Evolutionary conservation across 2,797 vertebrate species (phyloP).

Genomic region (Lepidocolaptes lacrymiger): DNA sequence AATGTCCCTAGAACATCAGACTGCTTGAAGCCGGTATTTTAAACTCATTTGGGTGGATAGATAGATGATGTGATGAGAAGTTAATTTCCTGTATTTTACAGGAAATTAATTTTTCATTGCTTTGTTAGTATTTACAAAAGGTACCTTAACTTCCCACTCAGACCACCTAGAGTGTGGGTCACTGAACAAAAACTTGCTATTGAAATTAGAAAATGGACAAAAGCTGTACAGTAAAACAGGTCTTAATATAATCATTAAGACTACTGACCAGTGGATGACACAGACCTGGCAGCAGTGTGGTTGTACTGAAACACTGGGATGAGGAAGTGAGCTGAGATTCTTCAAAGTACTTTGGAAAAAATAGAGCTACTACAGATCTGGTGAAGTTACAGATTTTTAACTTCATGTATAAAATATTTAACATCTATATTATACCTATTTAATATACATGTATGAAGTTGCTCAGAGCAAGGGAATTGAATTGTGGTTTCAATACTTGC

Average conservation of each 20-base stretch:
- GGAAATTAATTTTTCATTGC: conserved; percentile 52
- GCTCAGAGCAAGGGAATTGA: background rate
- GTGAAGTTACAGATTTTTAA: background rate
- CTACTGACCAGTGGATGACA: background rate
- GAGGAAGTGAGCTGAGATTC: background rate
- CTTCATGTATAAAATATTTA: background rate
- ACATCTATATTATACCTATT: background rate
- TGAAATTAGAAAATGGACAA: conserved; percentile 12
- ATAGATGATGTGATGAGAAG: conserved; percentile 35
- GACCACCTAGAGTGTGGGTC: background rate
- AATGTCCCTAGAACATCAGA: conserved; percentile 70
- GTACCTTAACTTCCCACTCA: background rate
- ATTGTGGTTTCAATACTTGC: background rate
- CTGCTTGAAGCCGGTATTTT: conserved; percentile 65
- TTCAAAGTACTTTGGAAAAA: background rate
- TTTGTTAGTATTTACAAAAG: conserved; percentile 41
- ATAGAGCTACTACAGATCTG: background rate
- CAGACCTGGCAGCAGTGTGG: background rate
- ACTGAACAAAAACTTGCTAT: background rate
- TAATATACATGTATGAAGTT: background rate
- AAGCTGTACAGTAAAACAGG: background rate
- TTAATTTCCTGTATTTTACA: conserved; percentile 52
- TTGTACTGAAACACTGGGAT: background rate
- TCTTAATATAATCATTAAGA: background rate
- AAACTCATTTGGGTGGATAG: conserved; percentile 50